A percentile compares a stretch with the other conserved stretches of the same genome.
These are phyloP conservation scores for Zygothrica quintamaculata DNA, from an alignment of 2,888 invertebrate species.

Conservation along the genomic window DNA sequence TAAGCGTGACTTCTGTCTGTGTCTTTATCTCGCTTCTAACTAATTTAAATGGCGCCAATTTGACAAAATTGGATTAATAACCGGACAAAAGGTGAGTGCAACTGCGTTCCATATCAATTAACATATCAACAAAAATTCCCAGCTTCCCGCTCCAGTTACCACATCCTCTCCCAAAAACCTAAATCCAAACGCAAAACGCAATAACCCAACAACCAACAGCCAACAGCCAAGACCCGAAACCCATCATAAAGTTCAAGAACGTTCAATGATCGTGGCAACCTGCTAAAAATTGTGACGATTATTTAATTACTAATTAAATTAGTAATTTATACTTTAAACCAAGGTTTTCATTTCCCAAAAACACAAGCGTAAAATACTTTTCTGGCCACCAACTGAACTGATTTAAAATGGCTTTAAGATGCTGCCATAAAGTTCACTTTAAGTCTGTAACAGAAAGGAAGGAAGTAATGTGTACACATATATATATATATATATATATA, in stretches of 20 bases:
- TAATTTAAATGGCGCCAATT: slow-evolving; percentile 64
- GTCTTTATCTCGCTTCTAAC: slow-evolving; percentile 43
- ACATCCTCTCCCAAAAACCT: not conserved
- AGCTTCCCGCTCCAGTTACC: slow-evolving; percentile 2
- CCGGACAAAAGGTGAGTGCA: slow-evolving; percentile 39
- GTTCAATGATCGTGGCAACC: slow-evolving; percentile 41
- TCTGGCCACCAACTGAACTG: not conserved
- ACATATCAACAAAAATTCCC: slow-evolving; percentile 31
- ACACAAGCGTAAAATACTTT: slow-evolving; percentile 1
- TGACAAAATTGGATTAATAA: slow-evolving; percentile 34
- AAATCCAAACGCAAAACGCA: too few species aligned
- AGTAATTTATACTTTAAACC: too few species aligned
- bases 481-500: not conserved
- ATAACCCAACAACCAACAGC: too few species aligned
- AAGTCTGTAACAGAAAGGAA: not conserved
- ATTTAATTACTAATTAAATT: slow-evolving; percentile 34
- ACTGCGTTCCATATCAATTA: slow-evolving; percentile 62
- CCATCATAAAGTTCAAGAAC: slow-evolving; percentile 58
- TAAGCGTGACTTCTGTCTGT: slow-evolving; percentile 26
- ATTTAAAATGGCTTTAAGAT: too few species aligned
- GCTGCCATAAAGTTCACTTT: too few species aligned
- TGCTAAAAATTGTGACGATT: slow-evolving; percentile 45
- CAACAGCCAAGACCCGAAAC: too few species aligned
- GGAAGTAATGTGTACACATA: not conserved
- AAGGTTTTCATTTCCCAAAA: slow-evolving; percentile 65